Evolutionary conservation across 2,113 vertebrate species (phyloP), one percentile per base, ranked within the genome.

Genomic region (Aptenodytes patagonicus): DNA sequence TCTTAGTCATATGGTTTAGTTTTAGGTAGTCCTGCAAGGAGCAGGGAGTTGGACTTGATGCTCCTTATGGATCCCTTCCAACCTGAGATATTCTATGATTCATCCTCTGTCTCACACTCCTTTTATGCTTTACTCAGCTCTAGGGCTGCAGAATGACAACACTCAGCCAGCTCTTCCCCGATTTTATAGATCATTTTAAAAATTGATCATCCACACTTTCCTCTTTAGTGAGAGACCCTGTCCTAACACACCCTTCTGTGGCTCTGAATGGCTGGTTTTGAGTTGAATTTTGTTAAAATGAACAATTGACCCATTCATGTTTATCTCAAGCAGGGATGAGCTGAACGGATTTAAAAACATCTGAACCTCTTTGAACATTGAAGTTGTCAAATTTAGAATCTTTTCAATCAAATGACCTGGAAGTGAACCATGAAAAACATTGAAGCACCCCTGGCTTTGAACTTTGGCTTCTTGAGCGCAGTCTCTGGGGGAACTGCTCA

Each of bases 381-480:
- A 78, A 70, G 40, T 44, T 49, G 46, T 58, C 57, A 44, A 44
- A 81, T 66, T 44, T 55, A 68, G 60, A 78, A 40, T 61, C n/a
- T 78, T 51, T 71, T 60, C 20, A 78, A 83, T 61, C 40, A 83
- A 83, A 78, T 87, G 83, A 83, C 83, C 88, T 78, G 58, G 71
- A 91, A 87, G 40, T 68, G 78, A 91, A 91, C 88, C 83, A 66
- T 78, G 49, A 90, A 88, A 96, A 69, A 61, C 34, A 58, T 40
- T 36, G 89, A 76, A 54, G 51, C 90, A 90, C 76, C 92, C 42
- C 31, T 69, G 61, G 55, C 85, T 92, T 94, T 96, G 76, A 90
- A 77, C 88, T 92, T 91, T 51, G 82, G 61, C 88, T 91, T 87
- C 85, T 44, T 34, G 47, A 89, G 46, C 7, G 21, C 54, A 54